phyloP scores from a whole-genome alignment of 2,113 vertebrate species.

The Hyla sarda region DNA sequence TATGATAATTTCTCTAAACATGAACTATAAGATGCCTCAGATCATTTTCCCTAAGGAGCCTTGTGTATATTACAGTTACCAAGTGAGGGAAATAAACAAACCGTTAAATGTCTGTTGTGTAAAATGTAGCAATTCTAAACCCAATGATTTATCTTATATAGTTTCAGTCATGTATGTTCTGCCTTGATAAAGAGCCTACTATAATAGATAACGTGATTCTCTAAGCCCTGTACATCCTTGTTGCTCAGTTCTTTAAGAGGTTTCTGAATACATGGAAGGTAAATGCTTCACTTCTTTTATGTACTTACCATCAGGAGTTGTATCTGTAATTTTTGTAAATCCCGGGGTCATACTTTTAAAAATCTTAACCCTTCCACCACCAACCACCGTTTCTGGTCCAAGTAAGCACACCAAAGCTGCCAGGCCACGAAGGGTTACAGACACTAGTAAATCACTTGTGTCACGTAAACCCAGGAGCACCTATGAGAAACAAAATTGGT shows the following conservation, averaged over 20 bases:
- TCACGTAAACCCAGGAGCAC: conserved; percentile 94
- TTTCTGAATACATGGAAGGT: neutral
- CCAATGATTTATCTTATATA: no score
- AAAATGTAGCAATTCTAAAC: no score
- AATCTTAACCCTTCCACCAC: conserved; percentile 91
- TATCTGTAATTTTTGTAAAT: conserved; percentile 87
- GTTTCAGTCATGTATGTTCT: no score
- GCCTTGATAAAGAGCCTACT: no score
- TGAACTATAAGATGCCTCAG: neutral
- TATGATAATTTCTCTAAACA: neutral
- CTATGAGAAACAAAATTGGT: conserved; percentile 67
- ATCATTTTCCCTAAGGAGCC: neutral
- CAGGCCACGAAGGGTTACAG: conserved; percentile 89
- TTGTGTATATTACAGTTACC: neutral
- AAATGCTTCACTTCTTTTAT: no score
- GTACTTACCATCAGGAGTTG: conserved; percentile 88
- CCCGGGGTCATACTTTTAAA: conserved; percentile 93
- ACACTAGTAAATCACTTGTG: conserved; percentile 87
- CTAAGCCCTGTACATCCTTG: no score
- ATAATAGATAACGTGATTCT: no score
- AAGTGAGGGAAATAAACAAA: neutral
- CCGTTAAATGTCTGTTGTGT: neutral
- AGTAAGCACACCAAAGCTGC: conserved; percentile 91
- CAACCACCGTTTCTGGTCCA: conserved; percentile 94
- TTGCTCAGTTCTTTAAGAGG: neutral